Evolutionary conservation across 2,888 invertebrate species (phyloP).

Genomic region (Rhyacophila evoluta): DNA sequence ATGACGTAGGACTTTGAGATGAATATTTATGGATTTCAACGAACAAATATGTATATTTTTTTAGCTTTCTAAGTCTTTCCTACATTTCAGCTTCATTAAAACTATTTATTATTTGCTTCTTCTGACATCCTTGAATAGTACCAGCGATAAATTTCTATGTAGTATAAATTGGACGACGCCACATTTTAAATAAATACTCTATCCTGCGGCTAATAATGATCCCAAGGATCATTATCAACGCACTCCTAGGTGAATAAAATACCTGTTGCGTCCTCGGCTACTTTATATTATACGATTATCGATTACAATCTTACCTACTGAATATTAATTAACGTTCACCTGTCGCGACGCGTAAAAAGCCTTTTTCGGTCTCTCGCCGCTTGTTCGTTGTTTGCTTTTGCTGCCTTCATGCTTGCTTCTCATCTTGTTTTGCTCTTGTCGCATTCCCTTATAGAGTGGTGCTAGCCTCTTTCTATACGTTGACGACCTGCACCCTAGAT

Average conservation of each 20-base stretch:
- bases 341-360: slow-evolving; percentile 14
- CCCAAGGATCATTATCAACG: not conserved
- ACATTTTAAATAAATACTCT: too few species aligned
- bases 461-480: not conserved
- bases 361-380: not conserved
- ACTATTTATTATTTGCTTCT: too few species aligned
- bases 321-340: slow-evolving; percentile 3
- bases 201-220: too few species aligned
- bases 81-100: too few species aligned
- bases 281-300: not conserved
- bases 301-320: not conserved
- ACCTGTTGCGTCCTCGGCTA: not conserved
- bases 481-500: slow-evolving; percentile 17
- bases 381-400: not conserved
- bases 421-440: not conserved
- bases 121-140: too few species aligned
- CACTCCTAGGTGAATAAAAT: not conserved
- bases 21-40: too few species aligned
- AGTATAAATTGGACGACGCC: too few species aligned
- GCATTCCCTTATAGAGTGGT: slow-evolving; percentile 7
- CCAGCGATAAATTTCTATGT: too few species aligned
- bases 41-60: too few species aligned
- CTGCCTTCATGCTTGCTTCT: not conserved
- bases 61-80: too few species aligned
- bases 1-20: too few species aligned